A percentile compares a stretch with the other conserved stretches of the same genome.
Evolutionary conservation across 2,113 vertebrate genomes (phyloP).

Genomic region (Nicator chloris): DNA sequence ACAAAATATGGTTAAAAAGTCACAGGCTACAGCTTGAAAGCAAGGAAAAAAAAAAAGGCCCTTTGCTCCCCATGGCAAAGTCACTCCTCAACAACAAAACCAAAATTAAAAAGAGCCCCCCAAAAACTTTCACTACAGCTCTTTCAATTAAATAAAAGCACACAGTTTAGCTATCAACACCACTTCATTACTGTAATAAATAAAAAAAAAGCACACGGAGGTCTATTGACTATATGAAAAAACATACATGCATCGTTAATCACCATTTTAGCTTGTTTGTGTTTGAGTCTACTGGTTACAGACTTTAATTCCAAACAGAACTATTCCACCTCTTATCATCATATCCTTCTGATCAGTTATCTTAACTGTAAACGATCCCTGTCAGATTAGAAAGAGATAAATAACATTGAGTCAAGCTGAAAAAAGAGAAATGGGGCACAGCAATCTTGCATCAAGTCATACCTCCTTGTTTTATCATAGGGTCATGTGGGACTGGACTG

Average conservation of each 20-base stretch:
- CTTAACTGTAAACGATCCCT: conserved; percentile 98
- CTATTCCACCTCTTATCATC: conserved; percentile 98
- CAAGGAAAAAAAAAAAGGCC: conserved; percentile 72
- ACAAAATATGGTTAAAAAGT: conserved; percentile 81
- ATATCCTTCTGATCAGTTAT: conserved; percentile 92
- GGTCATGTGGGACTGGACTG: conserved; percentile 47
- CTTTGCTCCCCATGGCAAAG: conserved; percentile 87
- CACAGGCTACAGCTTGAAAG: conserved; percentile 88
- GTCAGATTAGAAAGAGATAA: conserved; percentile 99
- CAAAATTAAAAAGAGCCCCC: conserved; percentile 76
- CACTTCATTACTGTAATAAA: conserved; percentile 96
- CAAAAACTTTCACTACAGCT: conserved; percentile 80
- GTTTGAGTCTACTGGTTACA: conserved; percentile 97
- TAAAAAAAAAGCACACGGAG: conserved; percentile 91
- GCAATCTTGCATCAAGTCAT: conserved; percentile 75
- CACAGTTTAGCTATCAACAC: conserved; percentile 99
- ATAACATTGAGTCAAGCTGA: conserved; percentile 95
- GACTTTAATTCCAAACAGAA: conserved; percentile 92
- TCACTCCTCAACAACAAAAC: conserved; percentile 85
- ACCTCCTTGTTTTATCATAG: conserved; percentile 73
- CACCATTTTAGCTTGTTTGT: conserved; percentile 99
- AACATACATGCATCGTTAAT: conserved; percentile 99
- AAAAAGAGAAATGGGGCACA: conserved; percentile 67
- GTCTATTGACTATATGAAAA: conserved; percentile 90
- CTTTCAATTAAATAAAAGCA: conserved; percentile 90